Percentiles rank a stretch among this genome's conserved stretches.
Evolutionary conservation across 2,888 invertebrate genomes (phyloP).

Genomic region (Aelia acuminata): DNA sequence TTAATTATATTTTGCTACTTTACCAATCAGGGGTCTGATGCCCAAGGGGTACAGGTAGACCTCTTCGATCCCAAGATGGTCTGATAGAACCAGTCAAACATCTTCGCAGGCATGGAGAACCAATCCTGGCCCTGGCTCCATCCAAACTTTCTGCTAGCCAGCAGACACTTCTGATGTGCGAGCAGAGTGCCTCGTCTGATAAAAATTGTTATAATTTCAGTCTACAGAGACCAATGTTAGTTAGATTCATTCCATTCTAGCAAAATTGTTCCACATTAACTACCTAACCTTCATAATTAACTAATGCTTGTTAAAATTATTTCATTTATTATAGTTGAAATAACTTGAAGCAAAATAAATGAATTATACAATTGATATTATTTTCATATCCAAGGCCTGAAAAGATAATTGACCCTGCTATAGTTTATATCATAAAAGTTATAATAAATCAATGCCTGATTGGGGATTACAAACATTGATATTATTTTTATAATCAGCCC

Average conservation of each 20-base stretch:
- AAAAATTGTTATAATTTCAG: slow-evolving; percentile 49
- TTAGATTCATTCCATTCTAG: neutral
- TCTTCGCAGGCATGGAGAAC: slow-evolving; percentile 81
- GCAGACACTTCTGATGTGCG: slow-evolving; percentile 85
- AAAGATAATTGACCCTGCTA: too few species aligned
- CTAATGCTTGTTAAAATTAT: too few species aligned
- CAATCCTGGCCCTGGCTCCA: slow-evolving; percentile 71
- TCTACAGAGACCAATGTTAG: neutral
- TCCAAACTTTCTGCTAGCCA: slow-evolving; percentile 84
- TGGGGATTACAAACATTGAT: too few species aligned
- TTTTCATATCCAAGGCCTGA: too few species aligned
- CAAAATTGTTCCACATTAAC: too few species aligned
- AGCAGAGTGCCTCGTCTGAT: slow-evolving; percentile 81
- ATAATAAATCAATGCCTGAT: too few species aligned
- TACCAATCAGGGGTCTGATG: slow-evolving; percentile 81
- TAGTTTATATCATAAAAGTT: too few species aligned
- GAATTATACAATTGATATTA: too few species aligned
- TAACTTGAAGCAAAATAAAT: too few species aligned
- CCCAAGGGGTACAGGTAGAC: slow-evolving; percentile 77
- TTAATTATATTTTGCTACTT: slow-evolving; percentile 59
- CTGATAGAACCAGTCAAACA: slow-evolving; percentile 69
- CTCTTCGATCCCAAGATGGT: slow-evolving; percentile 69
- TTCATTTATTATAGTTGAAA: too few species aligned
- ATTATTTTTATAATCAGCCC: too few species aligned
- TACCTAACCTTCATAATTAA: too few species aligned